Conservation (phyloP, 2,113 vertebrate species). For the Edolisoma coerulescens region DNA sequence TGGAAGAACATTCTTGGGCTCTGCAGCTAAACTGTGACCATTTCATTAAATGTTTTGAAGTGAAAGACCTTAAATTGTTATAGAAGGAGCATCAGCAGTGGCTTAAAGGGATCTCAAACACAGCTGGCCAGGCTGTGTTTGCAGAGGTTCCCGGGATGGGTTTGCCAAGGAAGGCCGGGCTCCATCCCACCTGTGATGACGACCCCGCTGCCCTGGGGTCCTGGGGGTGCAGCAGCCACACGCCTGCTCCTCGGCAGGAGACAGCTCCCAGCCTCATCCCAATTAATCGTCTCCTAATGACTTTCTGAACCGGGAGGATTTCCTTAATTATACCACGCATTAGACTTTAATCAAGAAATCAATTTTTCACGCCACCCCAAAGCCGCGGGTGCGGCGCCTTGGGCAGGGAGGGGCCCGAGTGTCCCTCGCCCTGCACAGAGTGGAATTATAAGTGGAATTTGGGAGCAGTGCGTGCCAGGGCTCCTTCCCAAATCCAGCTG, state of each 20-base stretch:
- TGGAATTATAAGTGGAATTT: neutral
- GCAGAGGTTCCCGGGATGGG: neutral
- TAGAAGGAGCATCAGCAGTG: neutral
- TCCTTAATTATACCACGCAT: slow-evolving; percentile 51
- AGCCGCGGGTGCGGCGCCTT: neutral
- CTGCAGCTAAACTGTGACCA: neutral
- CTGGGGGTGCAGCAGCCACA: neutral
- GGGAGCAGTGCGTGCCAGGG: neutral
- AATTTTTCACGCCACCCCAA: neutral
- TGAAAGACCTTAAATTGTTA: neutral
- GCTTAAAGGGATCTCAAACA: fast-evolving
- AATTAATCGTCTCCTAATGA: slow-evolving; percentile 49
- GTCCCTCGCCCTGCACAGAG: fast-evolving
- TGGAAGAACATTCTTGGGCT: too few relatives aligned
- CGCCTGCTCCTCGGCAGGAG: neutral
- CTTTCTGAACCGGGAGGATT: slow-evolving; percentile 14
- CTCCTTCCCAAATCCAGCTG: neutral
- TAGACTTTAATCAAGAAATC: slow-evolving; percentile 60
- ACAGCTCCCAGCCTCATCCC: neutral
- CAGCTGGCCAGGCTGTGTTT: fast-evolving
- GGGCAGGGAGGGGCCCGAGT: neutral
- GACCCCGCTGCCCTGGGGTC: neutral
- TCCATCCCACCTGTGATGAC: fast-evolving
- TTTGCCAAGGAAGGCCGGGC: neutral
- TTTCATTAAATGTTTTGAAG: fast-evolving